Evolutionary conservation across 2,797 vertebrate species (phyloP), one percentile per base, ranked within the genome.

Genomic region (Rhabdomys pumilio): DNA sequence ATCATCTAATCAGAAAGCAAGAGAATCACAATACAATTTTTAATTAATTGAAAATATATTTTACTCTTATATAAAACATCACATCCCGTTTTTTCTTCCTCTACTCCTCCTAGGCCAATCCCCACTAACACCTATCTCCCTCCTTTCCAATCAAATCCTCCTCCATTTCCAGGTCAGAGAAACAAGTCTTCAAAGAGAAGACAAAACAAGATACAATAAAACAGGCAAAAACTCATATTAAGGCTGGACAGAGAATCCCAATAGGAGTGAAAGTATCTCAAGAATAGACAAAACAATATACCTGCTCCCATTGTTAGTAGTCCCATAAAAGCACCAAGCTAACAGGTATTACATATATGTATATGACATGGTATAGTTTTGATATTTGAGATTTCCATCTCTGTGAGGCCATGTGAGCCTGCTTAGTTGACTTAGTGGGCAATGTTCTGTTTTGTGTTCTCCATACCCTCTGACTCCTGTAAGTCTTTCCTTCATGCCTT

Each of bases 131-230:
- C 34, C 14, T 19, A 12, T 22, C 9, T n/a, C 15, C 44, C 2
- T 31, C 19, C 50, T 55, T 5, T 31, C 17, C 10, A 6, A 31
- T 12, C 2, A 1, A 80, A 0, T n/a, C 2, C 2, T 2, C 4
- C 10, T n/a, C 19, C 2, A 22, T 80, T 80, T 57, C 53, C 15
- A n/a, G 10, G 3, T n/a, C 34, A 57, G 10, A n/a, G 13, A 57
- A 57, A 34, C 5, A n/a, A 57, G 15, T 80, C 19, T 57, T 53
- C 53, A 80, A 80, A 57, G 79, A 57, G 2, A 38, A 10, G 15
- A 72, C 15, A n/a, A 72, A n/a, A 38, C 15, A 34, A 67, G 63
- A 65, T 31, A 79, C 29, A 57, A 6, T 10, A 34, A 81, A 20
- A 81, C 10, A 53, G 19, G 12, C 9, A 20, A 80, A 77, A 50